phyloP scores from a whole-genome alignment of 1,140 invertebrate species.

The Pseudoatta argentina region DNA sequence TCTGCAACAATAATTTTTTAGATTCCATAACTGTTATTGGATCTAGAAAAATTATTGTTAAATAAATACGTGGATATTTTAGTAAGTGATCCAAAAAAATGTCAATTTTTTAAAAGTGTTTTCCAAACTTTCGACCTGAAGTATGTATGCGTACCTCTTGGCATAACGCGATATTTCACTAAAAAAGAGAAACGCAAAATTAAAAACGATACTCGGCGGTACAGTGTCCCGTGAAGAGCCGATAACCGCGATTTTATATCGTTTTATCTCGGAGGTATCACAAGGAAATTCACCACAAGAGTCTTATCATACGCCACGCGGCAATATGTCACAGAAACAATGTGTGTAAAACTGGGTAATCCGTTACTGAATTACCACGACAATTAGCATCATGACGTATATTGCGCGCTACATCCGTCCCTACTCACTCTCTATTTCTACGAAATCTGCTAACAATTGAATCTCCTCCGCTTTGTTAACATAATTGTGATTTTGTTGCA shows the following conservation, averaged over 20 bases:
- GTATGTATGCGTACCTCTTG: background rate
- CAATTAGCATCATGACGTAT: constrained; percentile 5
- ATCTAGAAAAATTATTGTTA: too few relatives aligned
- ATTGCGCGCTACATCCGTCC: background rate
- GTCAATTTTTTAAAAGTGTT: too few relatives aligned
- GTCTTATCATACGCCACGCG: constrained; percentile 41
- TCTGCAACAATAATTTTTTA: too few relatives aligned
- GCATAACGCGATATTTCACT: background rate
- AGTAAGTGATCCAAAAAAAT: too few relatives aligned
- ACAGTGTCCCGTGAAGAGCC: background rate
- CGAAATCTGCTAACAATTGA: background rate
- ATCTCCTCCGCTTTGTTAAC: background rate
- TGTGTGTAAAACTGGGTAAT: constrained; percentile 25
- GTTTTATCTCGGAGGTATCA: constrained; percentile 48
- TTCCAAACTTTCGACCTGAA: too few relatives aligned
- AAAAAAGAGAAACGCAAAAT: background rate
- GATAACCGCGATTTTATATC: constrained; percentile 12
- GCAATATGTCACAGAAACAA: constrained; percentile 24
- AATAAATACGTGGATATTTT: too few relatives aligned
- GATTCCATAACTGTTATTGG: too few relatives aligned
- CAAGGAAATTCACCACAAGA: constrained; percentile 48
- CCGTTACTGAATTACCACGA: constrained; percentile 24
- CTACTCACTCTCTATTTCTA: background rate
- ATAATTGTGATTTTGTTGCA: background rate
- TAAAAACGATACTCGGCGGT: background rate